Percentiles rank a stretch among this genome's conserved stretches.
Conservation (phyloP, 2,797 vertebrate genomes). For the Spea hammondii region DNA sequence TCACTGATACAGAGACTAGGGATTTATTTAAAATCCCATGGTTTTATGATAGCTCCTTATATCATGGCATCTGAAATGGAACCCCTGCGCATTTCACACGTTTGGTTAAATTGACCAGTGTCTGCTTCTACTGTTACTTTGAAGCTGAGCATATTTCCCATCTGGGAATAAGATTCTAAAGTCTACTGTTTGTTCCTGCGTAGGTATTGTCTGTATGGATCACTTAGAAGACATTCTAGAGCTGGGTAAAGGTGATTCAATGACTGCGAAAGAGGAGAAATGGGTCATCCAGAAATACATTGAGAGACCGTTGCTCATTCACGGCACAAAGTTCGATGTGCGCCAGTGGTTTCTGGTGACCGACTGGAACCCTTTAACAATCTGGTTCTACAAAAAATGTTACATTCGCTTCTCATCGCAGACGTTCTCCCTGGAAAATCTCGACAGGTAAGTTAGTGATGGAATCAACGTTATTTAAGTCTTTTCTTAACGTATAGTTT, state of each 20-base stretch:
- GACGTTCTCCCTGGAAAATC: conserved; percentile 79
- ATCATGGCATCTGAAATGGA: too few relatives aligned
- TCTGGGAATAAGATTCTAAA: too few relatives aligned
- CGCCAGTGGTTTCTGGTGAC: conserved; percentile 95
- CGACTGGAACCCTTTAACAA: conserved; percentile 88
- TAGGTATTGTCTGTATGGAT: conserved; percentile 79
- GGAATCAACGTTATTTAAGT: too few relatives aligned
- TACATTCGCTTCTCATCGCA: conserved; percentile 90
- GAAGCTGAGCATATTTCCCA: too few relatives aligned
- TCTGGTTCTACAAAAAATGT: conserved; percentile 89
- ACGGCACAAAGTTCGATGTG: conserved; percentile 88
- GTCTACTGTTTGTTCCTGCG: not conserved
- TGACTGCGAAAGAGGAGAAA: conserved; percentile 69
- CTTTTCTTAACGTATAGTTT: too few relatives aligned
- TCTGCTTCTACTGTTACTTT: too few relatives aligned
- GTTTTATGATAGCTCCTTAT: too few relatives aligned
- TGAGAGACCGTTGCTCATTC: conserved; percentile 82
- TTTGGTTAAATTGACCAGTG: too few relatives aligned
- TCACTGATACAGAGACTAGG: too few relatives aligned
- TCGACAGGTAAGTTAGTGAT: conserved; percentile 77
- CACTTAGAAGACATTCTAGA: conserved; percentile 78
- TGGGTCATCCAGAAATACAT: conserved; percentile 95
- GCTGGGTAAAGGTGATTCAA: conserved; percentile 65
- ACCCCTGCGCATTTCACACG: too few relatives aligned
- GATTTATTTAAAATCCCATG: too few relatives aligned